Evolutionary conservation across 1,140 invertebrate genomes (phyloP).

Genomic region (Rhagoletis zephyria): DNA sequence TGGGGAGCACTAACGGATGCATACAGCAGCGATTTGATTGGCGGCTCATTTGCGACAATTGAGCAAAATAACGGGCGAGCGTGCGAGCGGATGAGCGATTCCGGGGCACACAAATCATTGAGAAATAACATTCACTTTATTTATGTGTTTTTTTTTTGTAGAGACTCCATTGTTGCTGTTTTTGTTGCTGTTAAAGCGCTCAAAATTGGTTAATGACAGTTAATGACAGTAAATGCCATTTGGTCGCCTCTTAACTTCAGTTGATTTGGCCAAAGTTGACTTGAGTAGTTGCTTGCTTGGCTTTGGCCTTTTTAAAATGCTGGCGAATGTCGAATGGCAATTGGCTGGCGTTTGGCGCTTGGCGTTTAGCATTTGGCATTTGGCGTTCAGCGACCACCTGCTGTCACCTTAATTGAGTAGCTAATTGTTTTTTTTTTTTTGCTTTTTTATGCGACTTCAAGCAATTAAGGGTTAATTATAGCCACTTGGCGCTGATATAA

Average conservation of each 20-base stretch:
- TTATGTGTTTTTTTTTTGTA: background rate
- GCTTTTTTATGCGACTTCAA: conserved; percentile 21
- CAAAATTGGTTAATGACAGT: conserved; percentile 49
- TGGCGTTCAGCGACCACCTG: background rate
- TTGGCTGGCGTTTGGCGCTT: no score
- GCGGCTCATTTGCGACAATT: conserved; percentile 28
- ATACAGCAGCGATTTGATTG: conserved; percentile 27
- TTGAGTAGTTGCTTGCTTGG: background rate
- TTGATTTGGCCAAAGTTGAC: background rate
- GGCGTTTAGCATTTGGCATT: no score
- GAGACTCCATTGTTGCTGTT: no score
- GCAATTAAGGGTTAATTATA: conserved; percentile 51
- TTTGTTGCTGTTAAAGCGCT: background rate
- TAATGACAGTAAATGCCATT: conserved; percentile 35
- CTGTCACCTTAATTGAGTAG: conserved; percentile 46
- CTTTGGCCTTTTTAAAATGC: no score
- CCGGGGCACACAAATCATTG: conserved; percentile 42
- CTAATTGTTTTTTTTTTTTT: conserved; percentile 52
- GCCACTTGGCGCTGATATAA: conserved; percentile 15
- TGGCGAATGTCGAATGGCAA: background rate
- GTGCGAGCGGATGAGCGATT: conserved; percentile 44
- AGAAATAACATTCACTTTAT: conserved; percentile 45
- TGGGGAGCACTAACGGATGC: background rate
- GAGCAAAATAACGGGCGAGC: no score
- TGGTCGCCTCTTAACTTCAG: conserved; percentile 25